A percentile compares a stretch with the other conserved stretches of the same genome.
phyloP scores from a whole-genome alignment of 2,888 invertebrate genomes.

The Teleiodes luculella region DNA sequence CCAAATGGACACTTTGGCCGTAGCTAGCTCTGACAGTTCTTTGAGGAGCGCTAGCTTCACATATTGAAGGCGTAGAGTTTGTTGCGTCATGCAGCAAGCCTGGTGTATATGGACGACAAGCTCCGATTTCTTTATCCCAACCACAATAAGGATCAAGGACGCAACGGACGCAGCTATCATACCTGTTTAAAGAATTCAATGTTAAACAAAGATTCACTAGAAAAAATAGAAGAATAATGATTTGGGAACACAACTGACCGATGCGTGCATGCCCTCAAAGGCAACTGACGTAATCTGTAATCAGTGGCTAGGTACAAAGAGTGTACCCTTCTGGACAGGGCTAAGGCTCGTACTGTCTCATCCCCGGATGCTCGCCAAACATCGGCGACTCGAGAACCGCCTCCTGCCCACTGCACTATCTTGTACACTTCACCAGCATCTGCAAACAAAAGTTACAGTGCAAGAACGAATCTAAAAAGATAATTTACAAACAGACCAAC shows the following conservation, averaged over 20 bases:
- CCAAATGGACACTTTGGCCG: constrained; percentile 80
- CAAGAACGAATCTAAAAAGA: not conserved
- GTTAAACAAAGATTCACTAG: not conserved
- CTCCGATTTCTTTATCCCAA: constrained; percentile 81
- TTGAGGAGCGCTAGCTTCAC: constrained; percentile 76
- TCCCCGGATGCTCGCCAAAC: constrained; percentile 78
- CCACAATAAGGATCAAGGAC: constrained; percentile 83
- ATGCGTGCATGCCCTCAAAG: constrained; percentile 70
- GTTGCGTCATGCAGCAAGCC: constrained; percentile 80
- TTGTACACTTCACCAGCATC: constrained; percentile 81
- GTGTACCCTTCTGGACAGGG: constrained; percentile 75
- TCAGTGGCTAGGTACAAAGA: constrained; percentile 81
- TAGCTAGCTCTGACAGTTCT: constrained; percentile 79
- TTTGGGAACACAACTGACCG: constrained; percentile 36
- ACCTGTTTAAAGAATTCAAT: constrained; percentile 41
- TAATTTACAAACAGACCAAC: no score
- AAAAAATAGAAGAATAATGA: not conserved
- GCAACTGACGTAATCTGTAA: constrained; percentile 75
- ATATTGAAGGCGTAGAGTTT: constrained; percentile 78
- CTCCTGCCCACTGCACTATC: constrained; percentile 81
- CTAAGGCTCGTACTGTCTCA: constrained; percentile 78
- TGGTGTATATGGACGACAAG: constrained; percentile 78
- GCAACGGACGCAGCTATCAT: constrained; percentile 81
- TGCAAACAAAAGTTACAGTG: constrained; percentile 28
- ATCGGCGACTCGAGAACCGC: constrained; percentile 76